Evolutionary conservation across 1,140 invertebrate species (phyloP).

Genomic region (Ceratina australensis): DNA sequence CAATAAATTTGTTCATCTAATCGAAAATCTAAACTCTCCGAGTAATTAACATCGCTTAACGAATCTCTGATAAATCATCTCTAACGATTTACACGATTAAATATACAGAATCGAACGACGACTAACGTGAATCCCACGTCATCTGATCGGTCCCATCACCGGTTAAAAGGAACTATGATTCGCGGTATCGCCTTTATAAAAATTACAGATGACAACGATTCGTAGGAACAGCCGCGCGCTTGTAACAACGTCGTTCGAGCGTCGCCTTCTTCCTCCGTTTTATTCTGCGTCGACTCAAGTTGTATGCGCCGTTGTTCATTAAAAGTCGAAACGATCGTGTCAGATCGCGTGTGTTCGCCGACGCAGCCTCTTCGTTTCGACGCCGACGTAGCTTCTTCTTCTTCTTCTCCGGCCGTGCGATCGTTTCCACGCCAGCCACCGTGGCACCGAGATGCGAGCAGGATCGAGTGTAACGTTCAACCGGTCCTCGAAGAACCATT

Average conservation of each 20-base stretch:
- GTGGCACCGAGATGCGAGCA: not conserved
- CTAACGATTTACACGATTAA: too few species aligned
- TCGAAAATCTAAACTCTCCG: too few species aligned
- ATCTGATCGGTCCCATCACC: too few species aligned
- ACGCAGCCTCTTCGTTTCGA: slow-evolving; percentile 19
- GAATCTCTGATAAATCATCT: too few species aligned
- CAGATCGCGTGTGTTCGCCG: not conserved
- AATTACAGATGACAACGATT: not conserved
- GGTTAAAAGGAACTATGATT: not conserved
- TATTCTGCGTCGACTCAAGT: slow-evolving; percentile 4
- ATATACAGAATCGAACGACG: not conserved
- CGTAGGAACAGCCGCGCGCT: not conserved
- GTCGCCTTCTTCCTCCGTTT: slow-evolving; percentile 19
- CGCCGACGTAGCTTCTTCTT: slow-evolving; percentile 19
- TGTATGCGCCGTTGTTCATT: slow-evolving; percentile 23
- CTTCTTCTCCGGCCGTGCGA: not conserved
- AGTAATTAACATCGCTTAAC: too few species aligned
- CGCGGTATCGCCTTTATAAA: not conserved
- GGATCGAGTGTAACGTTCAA: slow-evolving; percentile 8
- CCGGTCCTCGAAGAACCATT: slow-evolving; percentile 34
- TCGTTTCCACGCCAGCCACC: slow-evolving; percentile 13
- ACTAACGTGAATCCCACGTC: too few species aligned
- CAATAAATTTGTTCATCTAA: too few species aligned
- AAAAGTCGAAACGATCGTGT: not conserved
- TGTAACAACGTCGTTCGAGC: not conserved